A percentile compares a stretch with the other conserved stretches of the same genome.
Evolutionary conservation across 2,888 invertebrate genomes (phyloP).

Genomic region (Brachynemurus nebulosus): DNA sequence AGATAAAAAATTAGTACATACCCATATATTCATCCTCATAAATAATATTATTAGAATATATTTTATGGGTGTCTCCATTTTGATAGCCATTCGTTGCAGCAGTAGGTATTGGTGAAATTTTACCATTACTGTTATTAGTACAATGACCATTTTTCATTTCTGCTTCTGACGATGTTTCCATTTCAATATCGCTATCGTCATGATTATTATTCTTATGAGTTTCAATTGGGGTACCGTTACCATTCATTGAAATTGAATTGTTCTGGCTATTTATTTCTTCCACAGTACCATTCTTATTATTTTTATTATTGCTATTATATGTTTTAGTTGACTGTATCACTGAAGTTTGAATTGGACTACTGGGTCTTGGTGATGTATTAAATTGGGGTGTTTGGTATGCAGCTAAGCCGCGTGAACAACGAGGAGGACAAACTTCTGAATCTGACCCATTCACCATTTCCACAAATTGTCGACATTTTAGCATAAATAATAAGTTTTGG

Average conservation of each 20-base stretch:
- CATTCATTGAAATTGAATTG: slow-evolving; percentile 33
- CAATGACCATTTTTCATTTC: slow-evolving; percentile 31
- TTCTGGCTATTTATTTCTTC: slow-evolving; percentile 40
- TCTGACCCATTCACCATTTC: slow-evolving; percentile 95
- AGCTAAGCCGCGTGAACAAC: slow-evolving; percentile 26
- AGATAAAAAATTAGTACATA: slow-evolving; percentile 29
- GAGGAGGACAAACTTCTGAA: slow-evolving; percentile 42
- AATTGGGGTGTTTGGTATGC: slow-evolving; percentile 14
- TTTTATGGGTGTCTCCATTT: slow-evolving; percentile 38
- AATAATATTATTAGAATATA: slow-evolving; percentile 5
- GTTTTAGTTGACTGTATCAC: slow-evolving; percentile 69
- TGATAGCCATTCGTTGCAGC: slow-evolving; percentile 39
- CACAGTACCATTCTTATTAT: slow-evolving; percentile 23
- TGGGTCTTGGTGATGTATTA: slow-evolving; percentile 24
- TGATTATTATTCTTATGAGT: slow-evolving; percentile 26
- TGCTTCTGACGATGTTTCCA: slow-evolving; percentile 30
- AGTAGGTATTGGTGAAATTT: slow-evolving; percentile 10
- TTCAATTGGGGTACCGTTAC: slow-evolving; percentile 25
- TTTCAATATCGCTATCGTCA: slow-evolving; percentile 41
- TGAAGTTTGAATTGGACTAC: slow-evolving; percentile 53
- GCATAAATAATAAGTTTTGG: slow-evolving; percentile 82
- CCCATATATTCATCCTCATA: slow-evolving; percentile 55
- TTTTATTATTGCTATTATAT: slow-evolving; percentile 19
- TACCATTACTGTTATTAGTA: slow-evolving; percentile 23
- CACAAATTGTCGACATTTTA: slow-evolving; percentile 96